A percentile compares a stretch with the other conserved stretches of the same genome.
Evolutionary conservation across 2,888 invertebrate species (phyloP).

Genomic region (Troides helena): DNA sequence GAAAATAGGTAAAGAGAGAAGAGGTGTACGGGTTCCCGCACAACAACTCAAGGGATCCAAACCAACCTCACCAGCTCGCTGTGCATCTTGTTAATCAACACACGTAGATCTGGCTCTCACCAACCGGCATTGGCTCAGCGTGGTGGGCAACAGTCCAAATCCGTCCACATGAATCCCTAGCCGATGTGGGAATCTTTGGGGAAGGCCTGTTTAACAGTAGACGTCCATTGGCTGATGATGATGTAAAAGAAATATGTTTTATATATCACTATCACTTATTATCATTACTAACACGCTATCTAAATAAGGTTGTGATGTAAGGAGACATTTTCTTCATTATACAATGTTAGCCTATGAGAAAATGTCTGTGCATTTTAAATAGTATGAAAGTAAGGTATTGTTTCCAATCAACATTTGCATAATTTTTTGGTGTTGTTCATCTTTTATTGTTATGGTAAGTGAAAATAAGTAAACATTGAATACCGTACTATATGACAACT

Average conservation of each 20-base stretch:
- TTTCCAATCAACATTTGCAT: slow-evolving; percentile 7
- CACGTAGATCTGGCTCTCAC: too few relatives aligned
- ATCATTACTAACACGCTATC: not conserved
- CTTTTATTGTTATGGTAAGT: slow-evolving; percentile 1
- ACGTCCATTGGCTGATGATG: too few relatives aligned
- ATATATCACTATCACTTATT: not conserved
- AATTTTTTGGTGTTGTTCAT: not conserved
- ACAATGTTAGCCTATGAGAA: slow-evolving; percentile 9
- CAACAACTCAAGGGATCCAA: too few relatives aligned
- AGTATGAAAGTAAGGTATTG: slow-evolving; percentile 11
- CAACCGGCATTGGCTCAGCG: too few relatives aligned
- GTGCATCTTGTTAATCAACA: too few relatives aligned
- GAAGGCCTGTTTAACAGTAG: too few relatives aligned
- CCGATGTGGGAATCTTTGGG: too few relatives aligned
- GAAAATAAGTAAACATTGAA: not conserved
- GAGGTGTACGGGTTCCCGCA: too few relatives aligned
- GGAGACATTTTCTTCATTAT: slow-evolving; percentile 5
- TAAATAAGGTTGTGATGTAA: not conserved
- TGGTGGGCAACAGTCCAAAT: too few relatives aligned
- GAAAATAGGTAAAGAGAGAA: too few relatives aligned
- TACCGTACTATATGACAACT: not conserved
- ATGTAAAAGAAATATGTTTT: not conserved
- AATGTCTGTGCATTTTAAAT: not conserved
- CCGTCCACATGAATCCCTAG: too few relatives aligned
- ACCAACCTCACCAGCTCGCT: too few relatives aligned